phyloP scores from a whole-genome alignment of 2,113 vertebrate species.

The Sigmodon hispidus region DNA sequence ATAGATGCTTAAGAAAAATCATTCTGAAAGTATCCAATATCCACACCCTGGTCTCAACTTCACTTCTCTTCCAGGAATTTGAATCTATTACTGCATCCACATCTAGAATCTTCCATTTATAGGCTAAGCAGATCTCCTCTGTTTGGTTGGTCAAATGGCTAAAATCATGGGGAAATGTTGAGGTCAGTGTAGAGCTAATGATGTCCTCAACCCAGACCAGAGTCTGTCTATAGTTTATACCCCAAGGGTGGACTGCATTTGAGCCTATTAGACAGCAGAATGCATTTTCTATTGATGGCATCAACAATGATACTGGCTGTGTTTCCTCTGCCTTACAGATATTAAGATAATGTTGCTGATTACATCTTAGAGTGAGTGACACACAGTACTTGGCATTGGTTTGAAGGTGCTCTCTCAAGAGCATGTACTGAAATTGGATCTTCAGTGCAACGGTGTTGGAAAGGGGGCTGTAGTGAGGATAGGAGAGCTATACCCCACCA shows the following conservation, averaged over 20 bases:
- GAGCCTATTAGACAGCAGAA: neutral
- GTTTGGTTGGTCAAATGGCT: neutral
- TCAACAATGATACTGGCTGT: neutral
- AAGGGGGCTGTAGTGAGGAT: too few relatives aligned
- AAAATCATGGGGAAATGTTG: neutral
- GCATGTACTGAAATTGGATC: neutral
- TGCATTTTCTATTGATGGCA: neutral
- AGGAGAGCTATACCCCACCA: neutral
- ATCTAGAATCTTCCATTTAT: neutral
- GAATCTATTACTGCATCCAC: neutral
- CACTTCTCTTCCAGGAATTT: neutral
- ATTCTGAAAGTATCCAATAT: neutral
- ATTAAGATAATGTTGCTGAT: neutral
- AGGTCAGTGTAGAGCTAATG: neutral
- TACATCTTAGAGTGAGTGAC: neutral
- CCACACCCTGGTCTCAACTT: neutral
- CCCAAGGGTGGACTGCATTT: neutral
- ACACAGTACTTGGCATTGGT: neutral
- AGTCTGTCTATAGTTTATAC: neutral
- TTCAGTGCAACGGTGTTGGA: neutral
- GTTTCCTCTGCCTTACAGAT: neutral
- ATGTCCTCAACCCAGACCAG: neutral
- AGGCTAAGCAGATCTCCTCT: neutral
- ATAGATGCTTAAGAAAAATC: neutral
- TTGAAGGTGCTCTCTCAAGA: neutral